Base-by-base conservation (phyloP, 2,113 vertebrate genomes). In the Cynopterus brachyotis region DNA sequence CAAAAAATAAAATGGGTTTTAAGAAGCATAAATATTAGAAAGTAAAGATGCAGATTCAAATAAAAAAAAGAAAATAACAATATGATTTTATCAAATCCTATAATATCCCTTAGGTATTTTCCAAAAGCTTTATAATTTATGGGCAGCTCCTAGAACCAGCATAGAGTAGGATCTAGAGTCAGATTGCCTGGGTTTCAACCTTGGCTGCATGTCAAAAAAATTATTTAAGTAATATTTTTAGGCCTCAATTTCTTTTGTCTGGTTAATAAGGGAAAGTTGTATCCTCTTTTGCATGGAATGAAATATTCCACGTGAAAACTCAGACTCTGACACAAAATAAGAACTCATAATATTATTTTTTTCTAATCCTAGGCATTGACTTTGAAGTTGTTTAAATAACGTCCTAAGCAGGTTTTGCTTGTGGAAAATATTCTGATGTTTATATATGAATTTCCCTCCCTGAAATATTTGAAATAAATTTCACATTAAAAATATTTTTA, bases 1-100 rank as follows among this genome's bases (percentile, higher is more conserved):
- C 42, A 81, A 89, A 72, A 35, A 93, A 69, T n/a, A 88, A 97
- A 89, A 96, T 9, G 11, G 37, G 81, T 64, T 95, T 87, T 69
- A 84, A 89, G 16, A 96, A 87, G 45, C 20, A 95, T 82, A 92
- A n/a, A 94, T 16, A 32, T 76, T 40, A 93, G 16, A n/a, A 96
- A 83, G 57, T 30, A 84, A 95, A 94, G 15, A 80, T 89, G 30
- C 0, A 81, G 10, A 26, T 59, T 91, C 4, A 89, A 78, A 89
- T 82, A 70, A 90, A 73, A 78, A 78, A 19, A 1, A 20, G 24
- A 47, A 69, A 69, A 50, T 64, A 88, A 75, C 32, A 97, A 11
- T 66, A 89, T 19, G 20, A 35, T 66, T 85, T 94, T 78, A 94
- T 80, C 32, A 92, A 95, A 76, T 89, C 37, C 66, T 66, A 1